Conservation (phyloP, 2,113 vertebrate genomes). For the Syngnathoides biaculeatus region DNA sequence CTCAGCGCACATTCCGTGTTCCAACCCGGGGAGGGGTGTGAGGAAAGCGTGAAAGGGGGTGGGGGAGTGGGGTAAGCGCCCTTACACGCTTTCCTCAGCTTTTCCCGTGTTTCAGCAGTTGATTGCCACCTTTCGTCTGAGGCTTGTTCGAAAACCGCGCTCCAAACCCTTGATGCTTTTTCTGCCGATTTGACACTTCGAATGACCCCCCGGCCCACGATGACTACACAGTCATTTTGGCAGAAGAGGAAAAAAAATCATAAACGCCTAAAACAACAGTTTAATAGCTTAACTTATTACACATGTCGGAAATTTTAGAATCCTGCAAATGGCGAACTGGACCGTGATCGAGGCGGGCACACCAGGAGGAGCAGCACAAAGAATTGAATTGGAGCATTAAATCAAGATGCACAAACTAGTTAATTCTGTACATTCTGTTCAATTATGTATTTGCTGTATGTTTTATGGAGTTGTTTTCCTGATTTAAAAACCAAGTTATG, state of each 20-base stretch:
- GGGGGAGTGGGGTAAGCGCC: no score
- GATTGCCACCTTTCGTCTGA: slow-evolving; percentile 45
- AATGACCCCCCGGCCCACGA: slow-evolving; percentile 42
- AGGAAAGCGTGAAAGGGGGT: slow-evolving; percentile 19
- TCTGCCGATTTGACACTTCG: slow-evolving; percentile 30
- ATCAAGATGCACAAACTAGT: no score
- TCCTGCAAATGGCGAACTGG: background rate
- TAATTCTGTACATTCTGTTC: no score
- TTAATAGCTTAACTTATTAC: background rate
- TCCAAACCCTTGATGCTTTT: slow-evolving; percentile 53
- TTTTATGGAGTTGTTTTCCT: no score
- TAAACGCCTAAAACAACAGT: background rate
- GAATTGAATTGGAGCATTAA: no score
- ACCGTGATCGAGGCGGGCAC: background rate
- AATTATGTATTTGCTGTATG: no score
- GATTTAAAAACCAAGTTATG: no score
- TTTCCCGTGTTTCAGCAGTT: slow-evolving; percentile 34
- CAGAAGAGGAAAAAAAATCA: background rate
- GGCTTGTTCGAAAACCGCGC: slow-evolving; percentile 24
- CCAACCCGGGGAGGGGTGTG: slow-evolving; percentile 65
- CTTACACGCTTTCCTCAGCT: slow-evolving; percentile 34
- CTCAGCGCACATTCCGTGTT: slow-evolving; percentile 62
- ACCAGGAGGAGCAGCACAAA: no score
- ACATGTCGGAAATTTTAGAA: background rate
- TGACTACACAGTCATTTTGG: slow-evolving; percentile 28